Conservation (phyloP, 1,140 invertebrate genomes). For the Mesaphorura yosii region DNA sequence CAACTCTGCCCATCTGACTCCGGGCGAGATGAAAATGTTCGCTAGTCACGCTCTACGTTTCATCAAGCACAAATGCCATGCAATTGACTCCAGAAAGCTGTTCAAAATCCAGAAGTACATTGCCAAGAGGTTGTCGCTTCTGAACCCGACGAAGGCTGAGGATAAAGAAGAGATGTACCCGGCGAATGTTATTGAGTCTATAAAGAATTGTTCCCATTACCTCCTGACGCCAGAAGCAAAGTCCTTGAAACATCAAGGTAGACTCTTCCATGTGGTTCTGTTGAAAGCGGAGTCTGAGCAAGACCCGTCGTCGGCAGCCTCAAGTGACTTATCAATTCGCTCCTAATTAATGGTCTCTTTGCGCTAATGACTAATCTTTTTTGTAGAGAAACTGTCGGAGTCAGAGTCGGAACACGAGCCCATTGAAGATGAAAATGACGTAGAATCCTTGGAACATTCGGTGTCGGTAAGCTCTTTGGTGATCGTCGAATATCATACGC, state of each 20-base stretch:
- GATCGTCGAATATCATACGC: too few relatives aligned
- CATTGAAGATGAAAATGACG: too few relatives aligned
- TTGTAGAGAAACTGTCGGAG: too few relatives aligned
- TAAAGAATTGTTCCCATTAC: not conserved
- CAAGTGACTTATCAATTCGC: too few relatives aligned
- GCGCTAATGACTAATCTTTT: too few relatives aligned
- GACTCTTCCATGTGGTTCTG: too few relatives aligned
- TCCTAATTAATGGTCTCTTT: too few relatives aligned
- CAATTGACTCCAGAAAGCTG: constrained; percentile 1
- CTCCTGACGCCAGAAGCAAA: not conserved
- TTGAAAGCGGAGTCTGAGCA: too few relatives aligned
- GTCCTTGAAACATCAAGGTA: not conserved
- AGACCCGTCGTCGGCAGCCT: too few relatives aligned
- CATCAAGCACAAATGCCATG: constrained; percentile 13
- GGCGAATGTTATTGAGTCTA: constrained; percentile 1
- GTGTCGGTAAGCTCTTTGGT: too few relatives aligned
- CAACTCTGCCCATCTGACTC: not conserved
- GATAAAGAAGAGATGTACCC: not conserved
- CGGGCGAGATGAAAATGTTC: constrained; percentile 15
- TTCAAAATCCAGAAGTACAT: constrained; percentile 18
- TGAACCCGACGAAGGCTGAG: not conserved
- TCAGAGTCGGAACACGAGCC: too few relatives aligned
- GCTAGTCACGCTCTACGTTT: constrained; percentile 11
- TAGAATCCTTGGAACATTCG: too few relatives aligned
- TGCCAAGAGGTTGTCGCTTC: constrained; percentile 7